Evolutionary conservation across 2,113 vertebrate genomes (phyloP).

Genomic region (Fregetta grallaria): DNA sequence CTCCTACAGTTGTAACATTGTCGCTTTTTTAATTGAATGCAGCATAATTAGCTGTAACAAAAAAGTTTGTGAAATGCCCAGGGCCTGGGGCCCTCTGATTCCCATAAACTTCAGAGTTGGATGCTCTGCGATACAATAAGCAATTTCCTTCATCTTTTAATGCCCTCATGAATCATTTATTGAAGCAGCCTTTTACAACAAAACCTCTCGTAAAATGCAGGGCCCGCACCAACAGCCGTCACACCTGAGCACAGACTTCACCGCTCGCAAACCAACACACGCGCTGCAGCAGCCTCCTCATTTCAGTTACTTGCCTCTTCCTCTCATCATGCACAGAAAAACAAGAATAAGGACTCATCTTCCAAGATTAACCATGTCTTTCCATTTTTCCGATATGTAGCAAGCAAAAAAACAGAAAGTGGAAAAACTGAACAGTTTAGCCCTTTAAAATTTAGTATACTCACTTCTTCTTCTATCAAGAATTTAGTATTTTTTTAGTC

Average conservation of each 20-base stretch:
- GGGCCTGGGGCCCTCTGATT: neutral
- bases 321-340: neutral
- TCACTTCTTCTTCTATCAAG: neutral
- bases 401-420: neutral
- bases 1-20: neutral
- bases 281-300: neutral
- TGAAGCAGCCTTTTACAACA: conserved; percentile 18
- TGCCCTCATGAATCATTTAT: conserved; percentile 36
- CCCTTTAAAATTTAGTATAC: neutral
- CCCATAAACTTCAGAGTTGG: conserved; percentile 44
- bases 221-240: neutral
- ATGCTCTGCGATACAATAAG: conserved; percentile 40
- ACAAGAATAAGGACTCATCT: neutral
- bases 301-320: neutral
- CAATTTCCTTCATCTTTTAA: conserved; percentile 64
- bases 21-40: conserved; percentile 22
- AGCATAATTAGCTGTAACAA: conserved; percentile 29
- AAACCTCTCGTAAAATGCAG: neutral
- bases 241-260: neutral
- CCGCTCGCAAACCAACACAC: accelerated
- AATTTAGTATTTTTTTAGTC: neutral
- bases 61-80: conserved; percentile 29
- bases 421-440: neutral
- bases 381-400: neutral
- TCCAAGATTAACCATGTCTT: neutral